Percentiles rank a stretch among this genome's conserved stretches.
Evolutionary conservation across 2,888 invertebrate species (phyloP).

Genomic region (Oscheius sp.): DNA sequence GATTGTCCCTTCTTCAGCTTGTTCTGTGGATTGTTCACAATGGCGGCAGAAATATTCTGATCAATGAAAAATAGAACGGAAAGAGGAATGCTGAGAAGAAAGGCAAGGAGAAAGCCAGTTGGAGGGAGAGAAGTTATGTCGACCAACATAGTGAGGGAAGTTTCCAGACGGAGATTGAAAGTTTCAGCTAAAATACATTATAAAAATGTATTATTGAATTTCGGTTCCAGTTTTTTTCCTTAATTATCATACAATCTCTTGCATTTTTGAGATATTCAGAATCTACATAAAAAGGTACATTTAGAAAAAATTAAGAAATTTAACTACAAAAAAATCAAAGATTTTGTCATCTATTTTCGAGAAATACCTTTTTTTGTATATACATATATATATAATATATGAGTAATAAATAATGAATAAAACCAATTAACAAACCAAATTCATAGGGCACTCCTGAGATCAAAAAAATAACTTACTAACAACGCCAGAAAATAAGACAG

Average conservation of each 20-base stretch:
- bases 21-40: constrained; percentile 75
- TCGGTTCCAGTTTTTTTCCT: no score
- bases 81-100: constrained; percentile 76
- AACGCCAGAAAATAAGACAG: constrained; percentile 75
- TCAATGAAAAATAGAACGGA: constrained; percentile 78
- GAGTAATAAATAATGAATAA: no score
- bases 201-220: no score
- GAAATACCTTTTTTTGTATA: no score
- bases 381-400: no score
- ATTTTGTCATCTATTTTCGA: no score
- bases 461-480: constrained; percentile 71
- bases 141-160: constrained; percentile 71
- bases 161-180: constrained; percentile 73
- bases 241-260: no score
- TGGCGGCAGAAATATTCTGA: constrained; percentile 76
- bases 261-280: no score
- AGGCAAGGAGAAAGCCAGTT: constrained; percentile 71
- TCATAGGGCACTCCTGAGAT: neutral
- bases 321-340: no score
- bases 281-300: no score
- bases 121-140: constrained; percentile 71
- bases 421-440: no score
- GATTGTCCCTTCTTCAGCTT: constrained; percentile 77
- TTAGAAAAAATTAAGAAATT: no score
- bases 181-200: constrained; percentile 74